A percentile compares a stretch with the other conserved stretches of the same genome.
phyloP scores from a whole-genome alignment of 2,113 vertebrate genomes.

The Puffinus mauretanicus region DNA sequence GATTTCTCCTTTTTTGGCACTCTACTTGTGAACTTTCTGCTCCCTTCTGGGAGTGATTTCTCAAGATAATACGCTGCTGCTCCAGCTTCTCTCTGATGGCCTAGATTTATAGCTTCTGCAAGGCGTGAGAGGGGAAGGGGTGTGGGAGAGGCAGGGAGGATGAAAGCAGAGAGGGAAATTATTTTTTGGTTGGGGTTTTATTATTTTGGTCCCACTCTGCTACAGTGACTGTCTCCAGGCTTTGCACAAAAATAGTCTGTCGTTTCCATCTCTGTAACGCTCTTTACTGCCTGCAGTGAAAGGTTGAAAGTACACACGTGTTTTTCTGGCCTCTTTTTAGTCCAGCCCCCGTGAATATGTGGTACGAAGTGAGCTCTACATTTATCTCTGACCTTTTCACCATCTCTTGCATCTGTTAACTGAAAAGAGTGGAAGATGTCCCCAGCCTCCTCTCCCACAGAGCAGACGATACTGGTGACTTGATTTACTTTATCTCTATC shows the following conservation, averaged over 20 bases:
- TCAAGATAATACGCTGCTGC: conserved; percentile 67
- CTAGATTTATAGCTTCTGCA: conserved; percentile 46
- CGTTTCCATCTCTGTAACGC: conserved; percentile 47
- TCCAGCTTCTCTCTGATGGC: conserved; percentile 60
- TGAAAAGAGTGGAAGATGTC: conserved; percentile 50
- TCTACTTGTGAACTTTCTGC: conserved; percentile 70
- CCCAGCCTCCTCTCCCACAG: conserved; percentile 57
- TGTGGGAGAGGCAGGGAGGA: neutral
- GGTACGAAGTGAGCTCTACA: conserved; percentile 58
- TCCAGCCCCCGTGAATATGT: conserved; percentile 57
- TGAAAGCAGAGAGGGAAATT: conserved; percentile 48
- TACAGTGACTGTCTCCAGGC: conserved; percentile 5
- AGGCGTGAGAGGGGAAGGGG: conserved; percentile 2
- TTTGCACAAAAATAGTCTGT: conserved; percentile 37
- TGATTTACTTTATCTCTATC: conserved; percentile 48
- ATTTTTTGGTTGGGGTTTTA: conserved; percentile 43
- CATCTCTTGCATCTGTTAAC: conserved; percentile 69
- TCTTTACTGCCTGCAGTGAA: conserved; percentile 51
- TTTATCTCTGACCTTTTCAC: conserved; percentile 76
- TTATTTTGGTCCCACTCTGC: conserved; percentile 2
- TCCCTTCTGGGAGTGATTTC: conserved; percentile 73
- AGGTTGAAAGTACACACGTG: conserved; percentile 66
- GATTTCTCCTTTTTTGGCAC: conserved; percentile 58
- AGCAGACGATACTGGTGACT: conserved; percentile 57
- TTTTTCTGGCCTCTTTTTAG: conserved; percentile 64